phyloP scores from a whole-genome alignment of 2,797 vertebrate species.

The Rhinella marina region DNA sequence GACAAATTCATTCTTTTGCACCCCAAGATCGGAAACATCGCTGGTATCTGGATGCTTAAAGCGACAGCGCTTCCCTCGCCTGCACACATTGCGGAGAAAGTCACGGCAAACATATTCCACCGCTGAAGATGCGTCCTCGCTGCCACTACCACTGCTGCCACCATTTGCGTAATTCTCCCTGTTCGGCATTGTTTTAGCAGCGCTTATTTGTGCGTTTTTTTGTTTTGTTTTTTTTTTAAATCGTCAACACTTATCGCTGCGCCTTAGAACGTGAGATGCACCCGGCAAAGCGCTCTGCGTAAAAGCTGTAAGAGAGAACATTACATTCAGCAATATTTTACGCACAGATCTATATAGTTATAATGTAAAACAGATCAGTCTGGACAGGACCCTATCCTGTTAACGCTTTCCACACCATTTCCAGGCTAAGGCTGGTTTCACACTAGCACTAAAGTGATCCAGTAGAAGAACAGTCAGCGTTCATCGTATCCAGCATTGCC shows the following conservation, averaged over 20 bases:
- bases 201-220: conserved; percentile 56
- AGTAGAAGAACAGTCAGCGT: too few species aligned
- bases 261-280: conserved; percentile 51
- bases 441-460: too few species aligned
- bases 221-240: too few species aligned
- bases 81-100: conserved; percentile 95
- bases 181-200: conserved; percentile 84
- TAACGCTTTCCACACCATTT: too few species aligned
- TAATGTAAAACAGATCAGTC: not conserved
- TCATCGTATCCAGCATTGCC: too few species aligned
- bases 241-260: conserved; percentile 59
- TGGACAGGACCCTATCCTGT: too few species aligned
- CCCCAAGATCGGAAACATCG: conserved; percentile 92
- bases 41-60: conserved; percentile 93
- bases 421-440: too few species aligned
- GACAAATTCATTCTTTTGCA: conserved; percentile 97
- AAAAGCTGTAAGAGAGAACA: conserved; percentile 61
- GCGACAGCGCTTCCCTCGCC: conserved; percentile 93
- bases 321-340: conserved; percentile 44
- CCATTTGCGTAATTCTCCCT: conserved; percentile 86
- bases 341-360: not conserved
- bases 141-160: conserved; percentile 75
- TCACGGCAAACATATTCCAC: conserved; percentile 91
- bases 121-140: conserved; percentile 73
- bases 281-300: conserved; percentile 55